Base-by-base conservation (phyloP, 92 coral and sea anemone species). In the Zoanthus sansibaricus region DNA sequence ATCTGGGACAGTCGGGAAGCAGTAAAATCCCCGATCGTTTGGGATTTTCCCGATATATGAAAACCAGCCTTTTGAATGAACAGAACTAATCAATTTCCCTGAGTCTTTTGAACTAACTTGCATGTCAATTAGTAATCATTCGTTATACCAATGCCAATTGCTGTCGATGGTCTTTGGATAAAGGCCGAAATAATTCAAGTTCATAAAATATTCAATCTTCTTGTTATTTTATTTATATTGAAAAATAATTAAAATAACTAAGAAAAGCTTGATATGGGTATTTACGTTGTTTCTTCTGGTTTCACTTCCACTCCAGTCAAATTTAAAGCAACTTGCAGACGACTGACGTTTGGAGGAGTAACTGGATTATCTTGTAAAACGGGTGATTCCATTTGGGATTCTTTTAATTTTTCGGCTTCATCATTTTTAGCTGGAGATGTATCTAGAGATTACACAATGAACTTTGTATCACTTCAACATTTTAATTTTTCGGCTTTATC, bases 231-330 rank as follows among this genome's bases (percentile, higher is more conserved):
- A 25, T 0, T 25, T 37, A 37, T 37, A 37, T 37, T 58, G 18
- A 58, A 4, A 58, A 58, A 58, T 1, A 58, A 11, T 16, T 58
- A 25, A 25, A 25, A 25, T 58, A 4, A 58, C 15, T 62, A 17
- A 13, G 5, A 5, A 58, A 4, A 0, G 1, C 7, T 21, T 33
- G 17, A 62, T 62, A 62, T 17, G 69, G 3, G 2, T 17, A 86
- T 58, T 86, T 79, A 87, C 90, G 51, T 75, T 33, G 80, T 21
- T 70, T 79, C 61, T 68, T 49, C 71, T 69, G 71, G 79, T 37
- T 79, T 66, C 4, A 79, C 9, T 87, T 78, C 75, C 16, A 66
- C 6, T 80, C 8, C 58, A 7, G 85, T 64, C 5, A 80, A 45
- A 47, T 30, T 67, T 18, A 14, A 55, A 47, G 32, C 46, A 67